phyloP scores from a whole-genome alignment of 2,888 invertebrate genomes.

The Calameuta pallipes region DNA sequence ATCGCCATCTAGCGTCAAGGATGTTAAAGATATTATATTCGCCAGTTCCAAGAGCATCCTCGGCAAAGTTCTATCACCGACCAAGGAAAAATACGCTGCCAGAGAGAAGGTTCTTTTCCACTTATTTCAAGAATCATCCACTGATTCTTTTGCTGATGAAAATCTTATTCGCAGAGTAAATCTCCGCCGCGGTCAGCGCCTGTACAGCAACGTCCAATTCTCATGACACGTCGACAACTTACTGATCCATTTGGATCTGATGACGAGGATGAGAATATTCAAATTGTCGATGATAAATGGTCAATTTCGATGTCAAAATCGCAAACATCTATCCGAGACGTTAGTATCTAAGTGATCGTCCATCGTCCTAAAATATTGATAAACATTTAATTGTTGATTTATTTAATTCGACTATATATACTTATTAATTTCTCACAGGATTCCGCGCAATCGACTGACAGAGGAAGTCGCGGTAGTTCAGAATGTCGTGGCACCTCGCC shows the following conservation, averaged over 20 bases:
- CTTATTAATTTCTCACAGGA: conserved; percentile 39
- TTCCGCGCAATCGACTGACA: conserved; percentile 47
- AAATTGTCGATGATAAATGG: conserved; percentile 60
- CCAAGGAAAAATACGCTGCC: conserved; percentile 73
- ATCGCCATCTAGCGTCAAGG: conserved; percentile 74
- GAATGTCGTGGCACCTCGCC: conserved; percentile 59
- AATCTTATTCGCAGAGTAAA: conserved; percentile 54
- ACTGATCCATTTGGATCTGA: conserved; percentile 93
- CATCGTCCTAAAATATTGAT: not conserved
- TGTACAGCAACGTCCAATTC: conserved; percentile 60
- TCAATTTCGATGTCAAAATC: conserved; percentile 59
- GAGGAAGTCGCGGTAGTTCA: conserved; percentile 56
- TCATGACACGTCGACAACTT: conserved; percentile 88
- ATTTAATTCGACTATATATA: not conserved
- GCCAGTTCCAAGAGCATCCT: conserved; percentile 79
- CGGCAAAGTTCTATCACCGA: conserved; percentile 82
- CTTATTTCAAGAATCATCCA: not conserved
- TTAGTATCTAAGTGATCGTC: conserved; percentile 45
- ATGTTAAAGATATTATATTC: conserved; percentile 78
- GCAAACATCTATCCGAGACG: conserved; percentile 61
- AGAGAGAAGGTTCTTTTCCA: conserved; percentile 62
- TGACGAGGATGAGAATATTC: conserved; percentile 72
- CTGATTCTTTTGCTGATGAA: not conserved
- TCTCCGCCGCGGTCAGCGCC: conserved; percentile 59
- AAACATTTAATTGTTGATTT: not conserved